These are phyloP conservation scores for Squalus acanthias DNA, from an alignment of 2,797 vertebrate species.

Conservation along the genomic window DNA sequence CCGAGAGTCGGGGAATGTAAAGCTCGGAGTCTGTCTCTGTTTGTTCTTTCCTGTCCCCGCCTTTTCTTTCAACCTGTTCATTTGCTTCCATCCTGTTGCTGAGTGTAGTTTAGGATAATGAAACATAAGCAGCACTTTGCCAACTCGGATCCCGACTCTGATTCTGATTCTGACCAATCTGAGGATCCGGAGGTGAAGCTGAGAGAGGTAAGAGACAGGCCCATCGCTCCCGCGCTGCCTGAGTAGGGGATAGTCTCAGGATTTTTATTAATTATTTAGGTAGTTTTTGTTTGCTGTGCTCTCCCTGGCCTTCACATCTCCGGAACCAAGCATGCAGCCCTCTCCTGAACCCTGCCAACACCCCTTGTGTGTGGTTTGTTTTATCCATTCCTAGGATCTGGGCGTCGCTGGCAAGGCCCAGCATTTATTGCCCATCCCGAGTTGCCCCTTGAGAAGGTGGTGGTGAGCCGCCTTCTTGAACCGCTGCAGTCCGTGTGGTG, in stretches of 20 bases:
- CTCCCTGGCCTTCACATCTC: background rate
- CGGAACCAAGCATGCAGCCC: background rate
- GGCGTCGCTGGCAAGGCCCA: too few relatives aligned
- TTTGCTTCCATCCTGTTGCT: background rate
- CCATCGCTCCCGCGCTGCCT: background rate
- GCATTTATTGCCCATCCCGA: too few relatives aligned
- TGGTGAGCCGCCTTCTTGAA: too few relatives aligned
- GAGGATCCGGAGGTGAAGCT: slow-evolving; percentile 55
- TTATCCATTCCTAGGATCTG: too few relatives aligned
- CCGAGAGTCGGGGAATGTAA: background rate
- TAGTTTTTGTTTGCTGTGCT: background rate
- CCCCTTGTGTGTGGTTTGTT: background rate
- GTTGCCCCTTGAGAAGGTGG: too few relatives aligned
- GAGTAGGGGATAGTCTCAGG: background rate
- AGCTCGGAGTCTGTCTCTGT: background rate
- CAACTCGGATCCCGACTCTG: slow-evolving; percentile 61
- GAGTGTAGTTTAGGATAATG: slow-evolving; percentile 59
- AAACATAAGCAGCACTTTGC: slow-evolving; percentile 57
- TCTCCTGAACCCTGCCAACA: background rate
- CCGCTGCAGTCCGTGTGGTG: too few relatives aligned
- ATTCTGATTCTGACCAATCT: slow-evolving; percentile 48
- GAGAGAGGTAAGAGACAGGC: slow-evolving; percentile 54
- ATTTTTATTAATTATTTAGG: background rate
- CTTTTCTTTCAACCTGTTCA: background rate
- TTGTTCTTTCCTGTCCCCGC: background rate